These are phyloP conservation scores for Drosophila tripunctata DNA, from an alignment of 2,888 invertebrate genomes.

Conservation along the genomic window DNA sequence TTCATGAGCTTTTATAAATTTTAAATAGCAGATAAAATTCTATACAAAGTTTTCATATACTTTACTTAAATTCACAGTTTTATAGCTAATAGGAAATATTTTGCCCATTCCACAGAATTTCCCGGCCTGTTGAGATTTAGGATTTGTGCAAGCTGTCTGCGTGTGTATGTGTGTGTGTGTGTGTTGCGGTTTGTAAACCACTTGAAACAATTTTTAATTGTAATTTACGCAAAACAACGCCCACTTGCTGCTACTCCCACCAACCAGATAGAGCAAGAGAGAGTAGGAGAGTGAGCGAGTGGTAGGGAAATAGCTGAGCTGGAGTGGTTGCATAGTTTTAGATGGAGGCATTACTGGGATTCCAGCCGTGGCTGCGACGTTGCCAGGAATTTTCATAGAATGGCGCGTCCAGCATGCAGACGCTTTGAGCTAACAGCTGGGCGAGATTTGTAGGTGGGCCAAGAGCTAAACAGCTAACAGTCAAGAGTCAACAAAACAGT, in stretches of 20 bases:
- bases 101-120: slow-evolving; percentile 46
- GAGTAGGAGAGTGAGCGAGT: background rate
- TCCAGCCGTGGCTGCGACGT: slow-evolving; percentile 71
- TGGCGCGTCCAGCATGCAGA: slow-evolving; percentile 75
- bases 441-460: slow-evolving; percentile 73
- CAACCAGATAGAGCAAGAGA: background rate
- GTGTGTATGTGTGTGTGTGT: slow-evolving; percentile 45
- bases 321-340: slow-evolving; percentile 71
- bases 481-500: slow-evolving; percentile 14
- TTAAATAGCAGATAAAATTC: background rate
- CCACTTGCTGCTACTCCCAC: slow-evolving; percentile 1
- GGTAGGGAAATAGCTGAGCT: slow-evolving; percentile 16
- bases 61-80: background rate
- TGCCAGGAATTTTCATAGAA: slow-evolving; percentile 77
- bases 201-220: slow-evolving; percentile 83
- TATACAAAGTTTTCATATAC: background rate
- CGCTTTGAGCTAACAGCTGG: slow-evolving; percentile 61
- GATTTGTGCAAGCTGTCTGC: slow-evolving; percentile 45
- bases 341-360: slow-evolving; percentile 68
- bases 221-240: slow-evolving; percentile 78
- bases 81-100: background rate
- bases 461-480: slow-evolving; percentile 17
- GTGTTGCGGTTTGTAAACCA: slow-evolving; percentile 75
- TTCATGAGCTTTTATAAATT: background rate
- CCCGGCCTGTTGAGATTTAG: slow-evolving; percentile 6